Conservation (phyloP, 2,113 vertebrate genomes). For the Penelope pileata region DNA sequence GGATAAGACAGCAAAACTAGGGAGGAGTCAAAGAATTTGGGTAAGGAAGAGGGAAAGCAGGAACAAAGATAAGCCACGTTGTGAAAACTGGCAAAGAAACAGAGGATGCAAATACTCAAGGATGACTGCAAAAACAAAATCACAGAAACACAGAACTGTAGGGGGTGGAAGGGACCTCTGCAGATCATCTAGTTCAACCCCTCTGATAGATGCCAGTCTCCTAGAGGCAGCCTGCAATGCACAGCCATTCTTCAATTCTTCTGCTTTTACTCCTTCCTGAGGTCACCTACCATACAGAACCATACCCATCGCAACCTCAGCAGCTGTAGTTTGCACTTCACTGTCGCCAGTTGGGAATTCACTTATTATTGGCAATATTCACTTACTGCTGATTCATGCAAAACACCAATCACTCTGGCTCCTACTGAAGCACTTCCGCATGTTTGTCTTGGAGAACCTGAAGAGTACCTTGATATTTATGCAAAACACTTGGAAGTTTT, state of each 20-base stretch:
- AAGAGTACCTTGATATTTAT: conserved; percentile 1
- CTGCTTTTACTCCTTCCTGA: neutral
- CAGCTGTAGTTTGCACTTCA: neutral
- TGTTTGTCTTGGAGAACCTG: neutral
- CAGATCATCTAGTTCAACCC: too few species aligned
- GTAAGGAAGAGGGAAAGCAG: neutral
- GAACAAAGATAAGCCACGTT: neutral
- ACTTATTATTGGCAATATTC: conserved; percentile 28
- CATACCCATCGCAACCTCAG: neutral
- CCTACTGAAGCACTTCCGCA: neutral
- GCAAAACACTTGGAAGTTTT: neutral
- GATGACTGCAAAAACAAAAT: neutral
- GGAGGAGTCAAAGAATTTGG: neutral
- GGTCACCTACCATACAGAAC: neutral
- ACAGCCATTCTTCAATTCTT: neutral
- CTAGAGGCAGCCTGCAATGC: neutral
- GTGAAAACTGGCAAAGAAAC: neutral
- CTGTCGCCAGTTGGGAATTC: neutral
- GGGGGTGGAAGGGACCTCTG: too few species aligned
- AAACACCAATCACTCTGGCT: neutral
- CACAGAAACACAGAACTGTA: too few species aligned
- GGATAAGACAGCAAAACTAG: neutral
- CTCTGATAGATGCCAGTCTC: accelerated
- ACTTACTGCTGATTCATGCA: neutral
- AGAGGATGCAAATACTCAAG: neutral